These are phyloP conservation scores for Suricata suricatta DNA, from an alignment of 2,113 vertebrate species.

Conservation along the genomic window DNA sequence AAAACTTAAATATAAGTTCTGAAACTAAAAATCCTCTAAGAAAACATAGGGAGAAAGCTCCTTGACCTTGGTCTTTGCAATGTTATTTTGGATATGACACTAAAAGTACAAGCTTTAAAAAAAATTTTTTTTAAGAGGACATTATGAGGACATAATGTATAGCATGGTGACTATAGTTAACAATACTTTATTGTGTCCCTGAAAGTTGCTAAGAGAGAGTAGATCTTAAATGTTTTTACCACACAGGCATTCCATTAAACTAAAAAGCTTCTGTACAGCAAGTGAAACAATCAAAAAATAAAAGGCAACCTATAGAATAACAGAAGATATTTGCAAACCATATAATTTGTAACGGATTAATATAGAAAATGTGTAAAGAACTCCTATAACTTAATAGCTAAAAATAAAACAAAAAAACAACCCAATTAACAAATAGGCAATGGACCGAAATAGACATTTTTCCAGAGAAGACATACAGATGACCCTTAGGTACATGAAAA, in stretches of 20 bases:
- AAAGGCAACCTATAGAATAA: background rate
- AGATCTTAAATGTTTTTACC: too few species aligned
- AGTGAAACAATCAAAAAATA: background rate
- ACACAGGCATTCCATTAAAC: background rate
- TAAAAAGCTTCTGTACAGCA: background rate
- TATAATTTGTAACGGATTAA: background rate
- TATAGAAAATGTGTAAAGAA: background rate
- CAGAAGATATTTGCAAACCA: background rate
- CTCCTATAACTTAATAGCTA: background rate
- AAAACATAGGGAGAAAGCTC: background rate
- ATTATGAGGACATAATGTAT: too few species aligned
- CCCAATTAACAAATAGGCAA: background rate
- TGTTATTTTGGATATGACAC: background rate
- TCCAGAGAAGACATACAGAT: background rate
- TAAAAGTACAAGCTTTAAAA: background rate
- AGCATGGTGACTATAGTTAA: too few species aligned
- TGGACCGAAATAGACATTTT: background rate
- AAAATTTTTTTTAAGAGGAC: too few species aligned
- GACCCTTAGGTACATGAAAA: background rate
- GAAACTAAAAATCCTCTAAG: background rate
- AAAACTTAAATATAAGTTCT: background rate
- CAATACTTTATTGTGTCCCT: too few species aligned
- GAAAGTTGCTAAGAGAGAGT: too few species aligned
- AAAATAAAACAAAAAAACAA: background rate
- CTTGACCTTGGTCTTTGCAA: background rate